phyloP scores from a whole-genome alignment of 2,888 invertebrate genomes.

The Spialia ferax region DNA sequence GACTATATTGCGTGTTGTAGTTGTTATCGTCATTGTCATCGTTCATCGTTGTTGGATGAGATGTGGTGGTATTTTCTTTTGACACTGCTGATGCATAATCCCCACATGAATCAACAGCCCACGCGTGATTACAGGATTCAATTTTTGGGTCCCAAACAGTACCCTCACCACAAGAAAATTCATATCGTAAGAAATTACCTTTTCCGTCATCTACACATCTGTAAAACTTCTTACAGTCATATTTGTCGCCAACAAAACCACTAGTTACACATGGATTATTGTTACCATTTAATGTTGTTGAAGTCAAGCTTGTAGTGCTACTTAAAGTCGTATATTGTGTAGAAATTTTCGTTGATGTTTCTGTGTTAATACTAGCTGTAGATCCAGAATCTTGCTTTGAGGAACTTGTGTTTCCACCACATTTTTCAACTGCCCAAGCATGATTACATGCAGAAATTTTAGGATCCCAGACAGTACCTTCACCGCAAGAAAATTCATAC shows the following conservation, averaged over 20 bases:
- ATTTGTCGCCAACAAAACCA: slow-evolving; percentile 90
- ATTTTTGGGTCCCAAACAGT: slow-evolving; percentile 87
- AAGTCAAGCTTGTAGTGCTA: slow-evolving; percentile 18
- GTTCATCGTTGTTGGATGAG: slow-evolving; percentile 38
- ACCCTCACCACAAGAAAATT: slow-evolving; percentile 89
- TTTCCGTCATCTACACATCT: slow-evolving; percentile 88
- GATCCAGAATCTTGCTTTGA: slow-evolving; percentile 6
- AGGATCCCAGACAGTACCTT: slow-evolving; percentile 89
- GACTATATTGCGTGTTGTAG: slow-evolving; percentile 38
- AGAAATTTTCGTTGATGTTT: slow-evolving; percentile 1
- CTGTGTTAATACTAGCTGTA: not conserved
- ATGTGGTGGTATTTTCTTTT: slow-evolving; percentile 35
- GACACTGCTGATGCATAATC: not conserved
- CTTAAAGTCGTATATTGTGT: slow-evolving; percentile 14
- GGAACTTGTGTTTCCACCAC: slow-evolving; percentile 34
- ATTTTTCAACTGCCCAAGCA: slow-evolving; percentile 62
- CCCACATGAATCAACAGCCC: slow-evolving; percentile 74
- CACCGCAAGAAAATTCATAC: slow-evolving; percentile 89
- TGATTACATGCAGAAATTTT: slow-evolving; percentile 86
- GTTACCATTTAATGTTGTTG: slow-evolving; percentile 14
- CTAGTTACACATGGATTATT: slow-evolving; percentile 75
- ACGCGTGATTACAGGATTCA: slow-evolving; percentile 85
- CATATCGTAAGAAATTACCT: slow-evolving; percentile 86
- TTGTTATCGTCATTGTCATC: slow-evolving; percentile 37
- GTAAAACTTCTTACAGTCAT: slow-evolving; percentile 91